Evolutionary conservation across 2,888 invertebrate genomes (phyloP).

Genomic region (Carterocephalus palaemon): DNA sequence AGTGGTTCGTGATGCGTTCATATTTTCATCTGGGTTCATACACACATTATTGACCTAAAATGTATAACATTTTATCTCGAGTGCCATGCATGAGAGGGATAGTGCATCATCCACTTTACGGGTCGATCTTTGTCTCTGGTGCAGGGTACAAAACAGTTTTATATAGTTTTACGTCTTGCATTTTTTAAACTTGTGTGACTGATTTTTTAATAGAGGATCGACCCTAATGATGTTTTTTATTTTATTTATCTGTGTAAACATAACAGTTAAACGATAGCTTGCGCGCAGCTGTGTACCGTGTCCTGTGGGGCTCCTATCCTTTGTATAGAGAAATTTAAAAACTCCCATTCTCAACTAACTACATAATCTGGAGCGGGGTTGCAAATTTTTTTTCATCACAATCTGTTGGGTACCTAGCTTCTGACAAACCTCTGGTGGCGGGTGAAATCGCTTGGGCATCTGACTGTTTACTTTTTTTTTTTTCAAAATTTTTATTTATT

Average conservation of each 20-base stretch:
- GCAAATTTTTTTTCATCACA: slow-evolving; percentile 43
- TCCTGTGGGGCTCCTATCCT: slow-evolving; percentile 60
- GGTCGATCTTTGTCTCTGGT: neutral
- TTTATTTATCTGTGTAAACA: slow-evolving; percentile 33
- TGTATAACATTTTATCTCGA: no score
- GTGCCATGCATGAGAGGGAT: no score
- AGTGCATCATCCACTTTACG: neutral
- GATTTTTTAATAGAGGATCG: no score
- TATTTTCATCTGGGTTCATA: no score
- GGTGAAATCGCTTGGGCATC: slow-evolving; percentile 46
- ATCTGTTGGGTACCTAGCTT: slow-evolving; percentile 61
- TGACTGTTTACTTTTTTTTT: slow-evolving; percentile 28
- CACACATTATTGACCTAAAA: no score
- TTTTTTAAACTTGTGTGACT: neutral
- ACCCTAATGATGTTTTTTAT: slow-evolving; percentile 37
- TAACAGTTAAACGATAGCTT: slow-evolving; percentile 72
- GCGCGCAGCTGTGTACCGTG: slow-evolving; percentile 75
- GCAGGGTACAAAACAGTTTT: no score
- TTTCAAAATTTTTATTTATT: slow-evolving; percentile 8
- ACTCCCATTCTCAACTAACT: slow-evolving; percentile 20
- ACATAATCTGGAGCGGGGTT: slow-evolving; percentile 30
- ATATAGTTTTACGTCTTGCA: no score
- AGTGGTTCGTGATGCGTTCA: no score
- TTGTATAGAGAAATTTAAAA: slow-evolving; percentile 12
- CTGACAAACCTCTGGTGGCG: slow-evolving; percentile 65